Evolutionary conservation across 2,113 vertebrate species (phyloP), one percentile per base, ranked within the genome.

Genomic region (Genyomyrus donnyi): DNA sequence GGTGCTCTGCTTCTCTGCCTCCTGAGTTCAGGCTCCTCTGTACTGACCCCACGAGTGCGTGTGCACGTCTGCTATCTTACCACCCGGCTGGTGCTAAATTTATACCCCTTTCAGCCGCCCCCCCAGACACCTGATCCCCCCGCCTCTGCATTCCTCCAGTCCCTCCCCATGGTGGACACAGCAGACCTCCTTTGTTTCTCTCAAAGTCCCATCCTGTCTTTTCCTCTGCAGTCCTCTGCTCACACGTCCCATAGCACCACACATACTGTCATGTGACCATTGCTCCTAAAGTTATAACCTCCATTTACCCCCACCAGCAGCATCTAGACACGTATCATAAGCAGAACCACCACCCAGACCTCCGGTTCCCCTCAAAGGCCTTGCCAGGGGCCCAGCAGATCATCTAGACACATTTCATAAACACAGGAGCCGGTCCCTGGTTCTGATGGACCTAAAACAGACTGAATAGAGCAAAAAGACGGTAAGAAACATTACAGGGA

Each of bases 91-190:
- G 27, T 13, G 52, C 89, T 85, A 52, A 85, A 89, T 89, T 89
- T 89, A 89, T 89, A 89, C 89, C 50, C 39, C 88, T 49, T 53
- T 39, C 8, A 42, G 74, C 19, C 31, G 13, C 27, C 85, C 85
- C 85, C 48, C 85, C 5, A 3, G 77, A 89, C 88, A 89, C 88
- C 49, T 27, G 88, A 89, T 80, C 88, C 49, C 52, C 88, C 45
- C 24, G 11, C 42, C 56, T 48, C 42, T 11, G 24, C 88, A 66
- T 62, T 88, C 53, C 35, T 62, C 8, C 7, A 5, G 15, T 88
- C 52, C 27, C 53, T 21, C 17, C 24, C 52, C 17, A 31, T 13
- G 87, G 19, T 2, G 10, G 35, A 11, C 39, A n/a, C 39, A 24
- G 39, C 83, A 87, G 46, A 7, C 13, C 5, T 11, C 85, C 27